Percentiles rank a stretch among this genome's conserved stretches.
phyloP scores from a whole-genome alignment of 2,888 invertebrate genomes.

The Xanthia icteritia region DNA sequence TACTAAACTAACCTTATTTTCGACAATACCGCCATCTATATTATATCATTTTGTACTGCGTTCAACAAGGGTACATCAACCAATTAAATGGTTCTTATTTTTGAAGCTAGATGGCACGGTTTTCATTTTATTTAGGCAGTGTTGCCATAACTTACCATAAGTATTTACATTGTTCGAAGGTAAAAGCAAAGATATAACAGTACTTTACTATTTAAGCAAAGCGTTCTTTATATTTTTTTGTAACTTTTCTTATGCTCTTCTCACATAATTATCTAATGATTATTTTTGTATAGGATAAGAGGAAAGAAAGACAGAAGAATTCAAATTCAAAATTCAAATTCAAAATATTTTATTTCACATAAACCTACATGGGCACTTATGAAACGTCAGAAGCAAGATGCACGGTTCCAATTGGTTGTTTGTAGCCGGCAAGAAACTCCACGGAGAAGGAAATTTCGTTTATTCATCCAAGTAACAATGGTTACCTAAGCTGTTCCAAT shows the following conservation, averaged over 20 bases:
- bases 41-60: fast-evolving
- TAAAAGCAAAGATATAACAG: background rate
- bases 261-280: background rate
- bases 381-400: too few relatives aligned
- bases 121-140: background rate
- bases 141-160: constrained; percentile 47
- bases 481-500: background rate
- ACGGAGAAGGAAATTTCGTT: background rate
- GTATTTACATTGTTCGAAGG: constrained; percentile 3
- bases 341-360: too few relatives aligned
- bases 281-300: background rate
- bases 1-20: background rate
- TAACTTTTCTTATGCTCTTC: too few relatives aligned
- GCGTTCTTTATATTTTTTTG: background rate
- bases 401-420: too few relatives aligned
- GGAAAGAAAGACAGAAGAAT: background rate
- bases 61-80: background rate
- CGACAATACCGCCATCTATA: constrained; percentile 24
- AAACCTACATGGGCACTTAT: too few relatives aligned
- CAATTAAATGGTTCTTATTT: background rate
- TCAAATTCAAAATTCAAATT: too few relatives aligned
- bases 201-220: too few relatives aligned
- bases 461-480: background rate
- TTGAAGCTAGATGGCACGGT: constrained; percentile 52
- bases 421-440: too few relatives aligned